A percentile compares a stretch with the other conserved stretches of the same genome.
Evolutionary conservation across 2,888 invertebrate species (phyloP).

Genomic region (Leucophenga maculata): DNA sequence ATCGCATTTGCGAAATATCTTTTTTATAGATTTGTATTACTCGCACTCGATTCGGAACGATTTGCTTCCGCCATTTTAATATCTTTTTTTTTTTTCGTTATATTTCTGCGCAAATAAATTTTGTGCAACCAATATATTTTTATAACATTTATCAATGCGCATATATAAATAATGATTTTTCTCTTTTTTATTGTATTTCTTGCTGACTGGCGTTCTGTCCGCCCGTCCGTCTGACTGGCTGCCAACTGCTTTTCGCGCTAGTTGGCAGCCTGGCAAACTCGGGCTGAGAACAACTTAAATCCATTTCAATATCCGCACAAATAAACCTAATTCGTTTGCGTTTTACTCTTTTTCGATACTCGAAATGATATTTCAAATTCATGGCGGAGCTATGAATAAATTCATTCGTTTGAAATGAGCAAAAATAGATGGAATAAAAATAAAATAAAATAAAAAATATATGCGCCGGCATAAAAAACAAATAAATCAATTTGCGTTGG

Average conservation of each 20-base stretch:
- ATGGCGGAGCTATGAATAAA: conserved; percentile 23
- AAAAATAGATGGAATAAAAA: conserved; percentile 5
- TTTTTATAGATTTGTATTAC: neutral
- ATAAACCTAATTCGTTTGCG: conserved; percentile 20
- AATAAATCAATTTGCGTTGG: conserved; percentile 23
- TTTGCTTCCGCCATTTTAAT: neutral
- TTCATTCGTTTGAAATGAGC: conserved; percentile 20
- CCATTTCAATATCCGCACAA: conserved; percentile 27
- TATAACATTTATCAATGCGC: neutral
- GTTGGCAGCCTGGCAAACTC: conserved; percentile 16
- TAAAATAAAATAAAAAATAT: no score
- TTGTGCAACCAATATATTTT: conserved; percentile 13
- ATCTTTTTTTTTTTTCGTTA: neutral
- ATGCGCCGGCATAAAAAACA: conserved; percentile 22
- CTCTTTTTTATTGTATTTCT: neutral
- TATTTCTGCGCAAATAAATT: conserved; percentile 10
- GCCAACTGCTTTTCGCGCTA: conserved; percentile 13
- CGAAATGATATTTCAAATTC: conserved; percentile 20
- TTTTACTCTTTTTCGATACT: neutral
- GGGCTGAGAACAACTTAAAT: neutral
- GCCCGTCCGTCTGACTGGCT: neutral
- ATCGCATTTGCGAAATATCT: conserved; percentile 1
- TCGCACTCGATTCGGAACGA: conserved; percentile 8
- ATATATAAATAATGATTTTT: neutral
- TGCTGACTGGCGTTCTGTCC: no score